Conservation (phyloP, 2,888 invertebrate genomes). For the Eledone cirrhosa region DNA sequence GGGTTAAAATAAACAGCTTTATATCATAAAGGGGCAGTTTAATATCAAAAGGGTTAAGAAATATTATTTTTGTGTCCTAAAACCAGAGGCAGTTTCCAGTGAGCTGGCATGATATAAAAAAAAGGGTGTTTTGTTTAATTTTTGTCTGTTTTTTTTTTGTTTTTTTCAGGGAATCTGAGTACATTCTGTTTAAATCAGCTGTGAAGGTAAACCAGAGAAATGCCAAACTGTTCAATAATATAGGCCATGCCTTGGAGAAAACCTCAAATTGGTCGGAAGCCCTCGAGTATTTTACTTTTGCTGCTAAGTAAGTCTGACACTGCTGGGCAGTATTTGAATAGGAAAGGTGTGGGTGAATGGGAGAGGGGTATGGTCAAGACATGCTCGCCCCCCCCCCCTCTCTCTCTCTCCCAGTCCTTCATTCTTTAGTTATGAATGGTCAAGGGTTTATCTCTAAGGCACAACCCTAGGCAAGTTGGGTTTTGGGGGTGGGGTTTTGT, state of each 20-base stretch:
- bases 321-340: neutral
- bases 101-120: no score
- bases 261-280: conserved; percentile 79
- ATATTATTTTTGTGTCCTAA: no score
- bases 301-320: conserved; percentile 73
- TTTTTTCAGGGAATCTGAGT: conserved; percentile 72
- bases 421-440: no score
- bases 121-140: neutral
- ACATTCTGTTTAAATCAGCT: conserved; percentile 92
- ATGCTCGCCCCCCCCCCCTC: neutral
- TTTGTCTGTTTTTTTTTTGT: neutral
- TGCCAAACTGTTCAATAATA: conserved; percentile 96
- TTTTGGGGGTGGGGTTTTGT: no score
- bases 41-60: no score
- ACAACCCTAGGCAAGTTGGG: no score
- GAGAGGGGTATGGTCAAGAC: neutral
- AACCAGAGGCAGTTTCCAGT: no score
- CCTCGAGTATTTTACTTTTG: conserved; percentile 88
- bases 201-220: conserved; percentile 83
- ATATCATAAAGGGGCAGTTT: no score
- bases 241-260: conserved; percentile 92
- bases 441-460: no score
- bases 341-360: neutral
- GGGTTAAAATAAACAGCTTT: no score
- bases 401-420: neutral